Evolutionary conservation across 37 sponge, comb jelly and placozoan genomes (phyloP), one percentile per base, ranked within the genome.

Genomic region (Cliona cf. orientalis): DNA sequence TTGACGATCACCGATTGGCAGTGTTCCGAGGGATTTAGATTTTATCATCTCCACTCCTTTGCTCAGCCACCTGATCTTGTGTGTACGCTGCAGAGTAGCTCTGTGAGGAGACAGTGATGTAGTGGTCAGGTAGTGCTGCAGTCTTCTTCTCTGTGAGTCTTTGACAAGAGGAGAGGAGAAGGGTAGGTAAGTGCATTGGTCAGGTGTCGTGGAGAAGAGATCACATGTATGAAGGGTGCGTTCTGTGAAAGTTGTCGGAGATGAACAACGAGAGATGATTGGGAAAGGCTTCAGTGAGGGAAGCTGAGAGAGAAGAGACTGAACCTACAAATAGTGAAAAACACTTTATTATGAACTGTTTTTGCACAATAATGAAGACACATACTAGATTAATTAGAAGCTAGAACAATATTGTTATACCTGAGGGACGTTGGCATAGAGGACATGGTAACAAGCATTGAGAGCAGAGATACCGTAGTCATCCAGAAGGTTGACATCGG

Each of bases 401-500:
- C n/a, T 17, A 22, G 17, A 25, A 23, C 26, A 12, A 31, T 46
- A 35, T 5, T 53, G 22, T 35, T 21, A 26, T 36, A 79, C 80
- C 69, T 44, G 57, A 46, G 46, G 69, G 36, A 11, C 6, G 1
- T 53, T 12, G 57, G 55, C 26, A 63, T 92, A 93, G 70, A 87
- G 91, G 39, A 89, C 44, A 42, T 91, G 91, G 56, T 80, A 76
- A 66, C 93, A 93, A 2, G 91, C 92, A 32, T 85, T 61, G 42
- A 96, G 80, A 25, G 82, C 67, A 35, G 96, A 90, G 37, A 91
- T 63, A 5, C 89, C 92, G 23, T 34, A 37, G 0, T 46, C 67
- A 23, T 85, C 87, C 69, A 96, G 58, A 41, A 42, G 49, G 64
- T 96, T 96, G 25, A 96, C 88, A 68, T 93, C 75, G 3, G 93